Percentiles rank a stretch among this genome's conserved stretches.
These are phyloP conservation scores for Pteruthius melanotis DNA, from an alignment of 2,113 vertebrate genomes.

Conservation along the genomic window DNA sequence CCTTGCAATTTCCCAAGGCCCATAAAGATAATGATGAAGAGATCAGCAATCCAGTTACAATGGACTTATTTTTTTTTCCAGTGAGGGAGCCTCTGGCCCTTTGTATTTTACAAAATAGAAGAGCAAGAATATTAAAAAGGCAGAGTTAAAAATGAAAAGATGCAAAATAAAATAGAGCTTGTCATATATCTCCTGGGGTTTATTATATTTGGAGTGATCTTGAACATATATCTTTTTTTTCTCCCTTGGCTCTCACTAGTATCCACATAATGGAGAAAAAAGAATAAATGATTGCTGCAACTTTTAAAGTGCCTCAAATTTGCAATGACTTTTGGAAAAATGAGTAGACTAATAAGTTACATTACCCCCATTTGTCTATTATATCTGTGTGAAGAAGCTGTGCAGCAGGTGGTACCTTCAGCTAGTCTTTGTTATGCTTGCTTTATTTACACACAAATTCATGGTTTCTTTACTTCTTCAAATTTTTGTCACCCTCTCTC, in stretches of 20 bases:
- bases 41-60: background rate
- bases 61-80: background rate
- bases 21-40: conserved; percentile 5
- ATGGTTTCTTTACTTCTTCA: background rate
- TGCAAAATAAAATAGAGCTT: background rate
- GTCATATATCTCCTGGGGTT: background rate
- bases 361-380: background rate
- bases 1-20: background rate
- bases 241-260: background rate
- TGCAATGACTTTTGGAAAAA: background rate
- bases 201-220: background rate
- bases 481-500: background rate
- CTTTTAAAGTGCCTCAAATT: background rate
- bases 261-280: background rate
- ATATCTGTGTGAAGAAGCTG: background rate
- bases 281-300: background rate
- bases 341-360: background rate
- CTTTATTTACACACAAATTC: background rate
- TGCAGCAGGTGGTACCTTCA: background rate
- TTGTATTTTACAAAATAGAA: background rate
- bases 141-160: background rate
- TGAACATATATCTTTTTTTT: background rate
- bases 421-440: background rate
- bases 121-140: background rate
- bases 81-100: background rate